A percentile compares a stretch with the other conserved stretches of the same genome.
Evolutionary conservation across 2,888 invertebrate species (phyloP).

Genomic region (Cantharis rufa): DNA sequence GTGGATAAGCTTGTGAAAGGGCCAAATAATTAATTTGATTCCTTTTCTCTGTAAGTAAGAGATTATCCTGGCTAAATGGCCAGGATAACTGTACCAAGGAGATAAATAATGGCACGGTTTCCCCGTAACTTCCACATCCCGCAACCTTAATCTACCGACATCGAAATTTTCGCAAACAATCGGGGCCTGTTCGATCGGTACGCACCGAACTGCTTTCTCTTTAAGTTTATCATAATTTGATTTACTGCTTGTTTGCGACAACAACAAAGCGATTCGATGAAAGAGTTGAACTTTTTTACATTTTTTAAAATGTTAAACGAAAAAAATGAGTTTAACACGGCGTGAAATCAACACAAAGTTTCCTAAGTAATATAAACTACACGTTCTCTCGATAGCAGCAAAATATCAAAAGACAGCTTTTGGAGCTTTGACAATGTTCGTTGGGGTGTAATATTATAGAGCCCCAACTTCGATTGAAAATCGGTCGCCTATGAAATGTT

Average conservation of each 20-base stretch:
- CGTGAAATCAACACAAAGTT: conserved; percentile 10
- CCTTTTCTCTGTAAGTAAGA: background rate
- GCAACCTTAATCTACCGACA: background rate
- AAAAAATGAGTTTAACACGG: background rate
- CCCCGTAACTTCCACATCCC: background rate
- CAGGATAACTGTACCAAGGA: background rate
- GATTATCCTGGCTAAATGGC: background rate
- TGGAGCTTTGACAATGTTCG: conserved; percentile 52
- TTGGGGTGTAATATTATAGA: conserved; percentile 53
- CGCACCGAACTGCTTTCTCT: background rate
- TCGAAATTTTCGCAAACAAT: background rate
- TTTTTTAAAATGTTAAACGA: conserved; percentile 2
- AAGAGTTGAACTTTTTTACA: background rate
- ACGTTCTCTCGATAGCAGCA: conserved; percentile 43
- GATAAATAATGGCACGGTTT: background rate
- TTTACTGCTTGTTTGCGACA: background rate
- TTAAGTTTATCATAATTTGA: background rate
- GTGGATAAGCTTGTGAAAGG: background rate
- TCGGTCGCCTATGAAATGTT: conserved; percentile 48
- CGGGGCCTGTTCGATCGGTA: background rate
- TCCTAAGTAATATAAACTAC: conserved; percentile 41
- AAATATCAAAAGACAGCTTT: conserved; percentile 54
- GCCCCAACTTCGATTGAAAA: conserved; percentile 46
- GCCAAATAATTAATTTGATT: background rate
- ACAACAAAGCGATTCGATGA: background rate